These are phyloP conservation scores for Polietes domitor DNA, from an alignment of 2,888 invertebrate genomes.

Conservation along the genomic window DNA sequence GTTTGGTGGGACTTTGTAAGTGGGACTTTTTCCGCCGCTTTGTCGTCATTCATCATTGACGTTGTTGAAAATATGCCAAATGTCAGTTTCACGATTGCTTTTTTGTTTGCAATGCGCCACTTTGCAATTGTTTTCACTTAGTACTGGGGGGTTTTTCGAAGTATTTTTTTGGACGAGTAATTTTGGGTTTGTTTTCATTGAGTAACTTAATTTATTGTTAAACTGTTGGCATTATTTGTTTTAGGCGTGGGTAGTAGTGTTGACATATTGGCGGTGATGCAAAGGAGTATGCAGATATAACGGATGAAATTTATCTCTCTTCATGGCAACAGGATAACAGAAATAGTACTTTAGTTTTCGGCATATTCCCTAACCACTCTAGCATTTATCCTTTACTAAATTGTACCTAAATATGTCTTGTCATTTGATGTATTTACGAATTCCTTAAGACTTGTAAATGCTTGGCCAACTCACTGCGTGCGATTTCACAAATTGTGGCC, in stretches of 20 bases:
- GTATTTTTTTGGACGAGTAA: background rate
- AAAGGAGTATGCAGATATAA: no score
- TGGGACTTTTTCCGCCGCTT: background rate
- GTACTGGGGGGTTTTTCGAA: background rate
- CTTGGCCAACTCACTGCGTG: no score
- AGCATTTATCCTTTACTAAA: no score
- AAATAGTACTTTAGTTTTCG: no score
- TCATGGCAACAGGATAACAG: no score
- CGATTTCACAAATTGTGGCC: no score
- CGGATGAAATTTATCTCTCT: no score
- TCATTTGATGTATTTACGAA: no score
- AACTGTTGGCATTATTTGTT: background rate
- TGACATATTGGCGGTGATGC: background rate
- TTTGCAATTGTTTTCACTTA: background rate
- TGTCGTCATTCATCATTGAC: background rate
- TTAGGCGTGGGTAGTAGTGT: background rate
- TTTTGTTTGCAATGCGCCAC: background rate
- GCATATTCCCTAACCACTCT: no score
- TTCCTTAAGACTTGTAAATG: no score
- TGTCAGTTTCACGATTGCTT: background rate
- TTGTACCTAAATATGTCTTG: no score
- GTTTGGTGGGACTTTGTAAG: no score
- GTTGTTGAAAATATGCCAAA: conserved; percentile 1
- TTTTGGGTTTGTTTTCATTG: background rate
- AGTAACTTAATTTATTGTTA: background rate